Base-by-base conservation (phyloP, 2,888 invertebrate genomes). In the Ophion slaviceki region DNA sequence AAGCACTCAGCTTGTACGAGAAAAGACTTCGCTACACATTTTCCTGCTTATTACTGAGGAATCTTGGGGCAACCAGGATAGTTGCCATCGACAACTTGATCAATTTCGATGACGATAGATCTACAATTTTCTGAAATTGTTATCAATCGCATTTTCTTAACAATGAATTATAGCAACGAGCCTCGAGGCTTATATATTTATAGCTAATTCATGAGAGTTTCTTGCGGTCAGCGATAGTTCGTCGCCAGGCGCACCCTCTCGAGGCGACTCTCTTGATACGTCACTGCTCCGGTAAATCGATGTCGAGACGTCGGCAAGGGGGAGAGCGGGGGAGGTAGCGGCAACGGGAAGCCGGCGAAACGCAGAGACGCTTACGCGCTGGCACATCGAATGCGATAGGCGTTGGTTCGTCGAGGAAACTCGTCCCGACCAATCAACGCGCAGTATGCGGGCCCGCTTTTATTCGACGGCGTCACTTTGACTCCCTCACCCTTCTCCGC, bases 201-300 rank as follows among this genome's bases (percentile, higher is more conserved):
- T 61, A 8, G 24, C 11, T 8, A 24, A 10, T 20, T 20, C 61
- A 61, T 61, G 8, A 40, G 20, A 7, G 20, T 61, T 74, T n/a
- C 28, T 11, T 36, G 6, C 61, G n/a, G 1, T 8, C 24, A 64
- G 36, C 28, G 20, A 11, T n/a, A 47, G 8, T 32, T 59, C 28
- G 61, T 2, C 11, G 10, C 10, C 20, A 36, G 11, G 82, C n/a
- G 74, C 68, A 20, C 61, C 24, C 24, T 2, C 40, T 1, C 14
- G 53, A 67, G 14, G 24, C 17, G n/a, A 17, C 47, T 32, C 14
- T 14, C 5, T 57, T 8, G 7, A 5, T 86, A 90, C 91, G 88
- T 24, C 40, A 87, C 90, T 91, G 88, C 20, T 40, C 64, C 75
- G 75, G 81, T 67, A 62, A 90, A 91, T 91, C 91, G 88, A 90